Base-by-base conservation (phyloP, 2,113 vertebrate genomes). In the Dunckerocampus dactyliophorus region DNA sequence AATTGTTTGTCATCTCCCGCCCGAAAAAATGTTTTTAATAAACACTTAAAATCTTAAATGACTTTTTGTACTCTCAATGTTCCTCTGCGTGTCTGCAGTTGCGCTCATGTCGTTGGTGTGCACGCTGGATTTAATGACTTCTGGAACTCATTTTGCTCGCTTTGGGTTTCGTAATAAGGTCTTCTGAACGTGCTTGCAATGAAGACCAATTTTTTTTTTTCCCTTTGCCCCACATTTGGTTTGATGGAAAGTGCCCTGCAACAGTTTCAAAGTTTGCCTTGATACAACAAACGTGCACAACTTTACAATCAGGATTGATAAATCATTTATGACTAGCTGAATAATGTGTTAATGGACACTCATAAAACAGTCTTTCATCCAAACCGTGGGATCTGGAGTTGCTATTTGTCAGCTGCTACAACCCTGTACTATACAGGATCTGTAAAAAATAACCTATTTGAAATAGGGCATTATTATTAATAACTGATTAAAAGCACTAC, bases 21-120 rank as follows among this genome's bases (percentile, higher is more conserved):
- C n/a, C 6, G 3, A 20, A 47, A 75, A 89, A 85, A 83, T 76
- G 50, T 79, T 86, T 89, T 90, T 88, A 91, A 90, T 91, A 88
- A 89, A 89, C 82, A 86, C 76, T 82, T 82, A 79, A 85, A 81
- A 85, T 88, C 78, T 89, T 87, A 80, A 89, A 88, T 85, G 82
- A 71, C 79, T 77, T 87, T 79, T 82, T 81, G 80, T 84, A 80
- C 74, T 82, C 77, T 82, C 85, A 87, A 88, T 85, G 80, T 87
- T 78, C 72, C 74, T 77, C 37, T 16, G 54, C 54, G 42, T 84
- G 65, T 74, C 79, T 86, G 81, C 70, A 22, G 45, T 77, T 55
- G 72, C 39, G 31, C 77, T 82, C 62, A 24, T 83, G 76, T 71
- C 71, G 57, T 58, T 66, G 57, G 49, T 61, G 9, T 42, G 1